Conservation (phyloP, 2,797 vertebrate genomes). For the Iguana delicatissima region DNA sequence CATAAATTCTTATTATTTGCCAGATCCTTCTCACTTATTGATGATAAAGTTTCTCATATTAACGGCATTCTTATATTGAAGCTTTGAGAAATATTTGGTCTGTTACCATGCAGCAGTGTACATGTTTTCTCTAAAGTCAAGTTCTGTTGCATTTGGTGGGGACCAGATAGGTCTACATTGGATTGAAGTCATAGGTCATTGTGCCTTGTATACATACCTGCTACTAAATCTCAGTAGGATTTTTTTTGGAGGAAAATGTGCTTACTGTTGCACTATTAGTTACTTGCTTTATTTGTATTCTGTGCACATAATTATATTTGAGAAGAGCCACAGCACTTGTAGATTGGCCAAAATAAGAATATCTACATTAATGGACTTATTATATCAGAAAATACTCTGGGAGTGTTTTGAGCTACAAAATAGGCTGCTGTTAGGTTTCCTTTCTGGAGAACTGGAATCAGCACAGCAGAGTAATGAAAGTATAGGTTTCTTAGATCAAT, state of each 20-base stretch:
- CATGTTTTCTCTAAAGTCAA: not conserved
- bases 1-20: not conserved
- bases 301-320: not conserved
- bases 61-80: not conserved
- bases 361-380: not conserved
- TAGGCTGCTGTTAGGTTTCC: not conserved
- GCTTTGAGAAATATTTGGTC: not conserved
- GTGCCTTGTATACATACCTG: not conserved
- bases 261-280: not conserved
- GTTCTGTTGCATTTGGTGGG: not conserved
- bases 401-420: not conserved
- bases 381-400: not conserved
- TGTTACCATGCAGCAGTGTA: not conserved
- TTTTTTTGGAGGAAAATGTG: not conserved
- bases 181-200: not conserved
- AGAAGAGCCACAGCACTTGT: not conserved
- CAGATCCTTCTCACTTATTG: not conserved
- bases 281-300: not conserved
- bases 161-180: not conserved
- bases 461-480: slow-evolving; percentile 7
- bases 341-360: not conserved
- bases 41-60: not conserved
- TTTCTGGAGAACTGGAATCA: not conserved
- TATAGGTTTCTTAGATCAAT: not conserved
- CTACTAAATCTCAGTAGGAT: not conserved